Conservation (phyloP, 2,113 vertebrate species). For the Cinclus mexicanus region DNA sequence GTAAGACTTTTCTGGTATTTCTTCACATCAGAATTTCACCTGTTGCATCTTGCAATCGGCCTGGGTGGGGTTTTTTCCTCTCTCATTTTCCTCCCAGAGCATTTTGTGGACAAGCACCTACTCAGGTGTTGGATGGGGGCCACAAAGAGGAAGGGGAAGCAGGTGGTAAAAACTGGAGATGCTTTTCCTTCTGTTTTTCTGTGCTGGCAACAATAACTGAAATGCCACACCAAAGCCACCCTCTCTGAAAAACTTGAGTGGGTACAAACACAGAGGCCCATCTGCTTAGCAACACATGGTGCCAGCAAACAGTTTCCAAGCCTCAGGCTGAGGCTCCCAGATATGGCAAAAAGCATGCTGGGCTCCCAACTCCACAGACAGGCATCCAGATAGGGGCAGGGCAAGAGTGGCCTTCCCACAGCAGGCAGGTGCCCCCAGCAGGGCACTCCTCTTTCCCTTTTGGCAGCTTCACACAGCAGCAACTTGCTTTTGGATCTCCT, state of each 20-base stretch:
- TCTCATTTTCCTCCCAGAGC: background rate
- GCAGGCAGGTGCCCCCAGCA: background rate
- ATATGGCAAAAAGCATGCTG: background rate
- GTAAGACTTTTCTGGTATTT: background rate
- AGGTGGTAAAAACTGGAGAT: background rate
- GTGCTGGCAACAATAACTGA: background rate
- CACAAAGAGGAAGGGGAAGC: background rate
- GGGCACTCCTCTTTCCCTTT: background rate
- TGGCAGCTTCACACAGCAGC: background rate
- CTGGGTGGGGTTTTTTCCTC: background rate
- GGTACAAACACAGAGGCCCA: constrained; percentile 40
- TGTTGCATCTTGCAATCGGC: background rate
- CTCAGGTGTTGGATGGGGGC: background rate
- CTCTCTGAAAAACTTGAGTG: background rate
- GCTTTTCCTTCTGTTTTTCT: constrained; percentile 13
- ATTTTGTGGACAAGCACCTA: background rate
- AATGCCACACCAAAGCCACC: constrained; percentile 38
- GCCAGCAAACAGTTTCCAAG: constrained; percentile 41
- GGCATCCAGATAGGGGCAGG: background rate
- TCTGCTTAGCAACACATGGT: constrained; percentile 58
- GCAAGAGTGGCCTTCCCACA: background rate
- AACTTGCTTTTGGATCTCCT: accelerated
- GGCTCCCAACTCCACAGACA: background rate
- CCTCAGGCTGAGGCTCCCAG: background rate
- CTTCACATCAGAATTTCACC: background rate